These are phyloP conservation scores for Melanotaenia duboulayi DNA, from an alignment of 2,113 vertebrate species.

Conservation along the genomic window DNA sequence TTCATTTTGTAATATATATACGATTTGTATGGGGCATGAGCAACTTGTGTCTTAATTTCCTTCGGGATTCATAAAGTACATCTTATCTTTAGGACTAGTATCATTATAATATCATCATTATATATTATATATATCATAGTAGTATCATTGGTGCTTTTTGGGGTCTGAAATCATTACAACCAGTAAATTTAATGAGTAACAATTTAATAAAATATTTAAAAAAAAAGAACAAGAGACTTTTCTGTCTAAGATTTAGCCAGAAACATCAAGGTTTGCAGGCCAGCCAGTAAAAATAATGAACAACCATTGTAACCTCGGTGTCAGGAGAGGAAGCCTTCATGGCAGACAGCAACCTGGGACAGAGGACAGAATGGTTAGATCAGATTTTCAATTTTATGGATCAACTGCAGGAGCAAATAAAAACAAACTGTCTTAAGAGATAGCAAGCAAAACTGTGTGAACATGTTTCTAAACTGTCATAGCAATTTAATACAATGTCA, in stretches of 20 bases:
- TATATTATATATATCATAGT: too few relatives aligned
- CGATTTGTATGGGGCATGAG: too few relatives aligned
- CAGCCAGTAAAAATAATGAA: constrained; percentile 72
- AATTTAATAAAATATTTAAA: neutral
- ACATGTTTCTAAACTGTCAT: constrained; percentile 42
- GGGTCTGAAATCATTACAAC: too few relatives aligned
- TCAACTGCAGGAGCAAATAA: neutral
- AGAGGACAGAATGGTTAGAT: neutral
- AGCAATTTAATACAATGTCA: constrained; percentile 61
- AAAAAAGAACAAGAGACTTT: neutral
- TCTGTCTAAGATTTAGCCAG: neutral
- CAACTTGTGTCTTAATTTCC: too few relatives aligned
- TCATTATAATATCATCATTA: too few relatives aligned
- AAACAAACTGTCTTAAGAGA: constrained; percentile 14
- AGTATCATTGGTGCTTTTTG: too few relatives aligned
- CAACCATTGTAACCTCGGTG: constrained; percentile 52
- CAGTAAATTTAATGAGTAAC: too few relatives aligned
- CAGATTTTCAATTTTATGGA: neutral
- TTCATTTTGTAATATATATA: too few relatives aligned
- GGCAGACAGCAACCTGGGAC: constrained; percentile 59
- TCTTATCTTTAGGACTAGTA: too few relatives aligned
- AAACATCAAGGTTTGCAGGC: constrained; percentile 57
- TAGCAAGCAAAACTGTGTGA: constrained; percentile 19
- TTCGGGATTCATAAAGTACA: too few relatives aligned
- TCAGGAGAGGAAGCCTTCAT: constrained; percentile 65